phyloP scores from a whole-genome alignment of 1,140 invertebrate genomes.

The Heliconius hermathena region DNA sequence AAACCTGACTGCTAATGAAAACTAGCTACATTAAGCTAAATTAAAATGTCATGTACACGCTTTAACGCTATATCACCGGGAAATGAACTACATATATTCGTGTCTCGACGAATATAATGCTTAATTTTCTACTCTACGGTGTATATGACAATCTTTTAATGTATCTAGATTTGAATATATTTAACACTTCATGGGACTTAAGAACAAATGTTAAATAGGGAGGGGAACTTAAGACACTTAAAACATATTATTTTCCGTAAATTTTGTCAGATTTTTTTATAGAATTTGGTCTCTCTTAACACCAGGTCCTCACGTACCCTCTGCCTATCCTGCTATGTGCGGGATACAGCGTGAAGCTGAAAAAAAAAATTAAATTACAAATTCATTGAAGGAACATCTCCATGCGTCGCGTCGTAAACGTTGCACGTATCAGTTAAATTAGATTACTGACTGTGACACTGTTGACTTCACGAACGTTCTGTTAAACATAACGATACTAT shows the following conservation, averaged over 20 bases:
- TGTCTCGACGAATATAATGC: not conserved
- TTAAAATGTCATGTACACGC: not conserved
- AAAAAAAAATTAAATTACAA: not conserved
- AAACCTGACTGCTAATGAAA: not conserved
- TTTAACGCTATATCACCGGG: not conserved
- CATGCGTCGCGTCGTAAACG: not conserved
- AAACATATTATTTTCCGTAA: too few relatives aligned
- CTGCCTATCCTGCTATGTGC: too few relatives aligned
- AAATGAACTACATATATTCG: not conserved
- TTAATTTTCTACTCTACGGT: not conserved
- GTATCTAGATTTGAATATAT: too few relatives aligned
- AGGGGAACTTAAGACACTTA: too few relatives aligned
- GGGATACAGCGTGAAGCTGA: too few relatives aligned
- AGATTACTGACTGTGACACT: not conserved
- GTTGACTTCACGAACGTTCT: not conserved
- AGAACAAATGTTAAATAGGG: too few relatives aligned
- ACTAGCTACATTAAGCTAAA: constrained; percentile 3
- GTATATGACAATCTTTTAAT: not conserved
- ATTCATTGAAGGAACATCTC: not conserved
- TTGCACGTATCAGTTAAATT: not conserved
- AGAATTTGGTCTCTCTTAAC: too few relatives aligned
- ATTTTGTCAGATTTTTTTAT: too few relatives aligned
- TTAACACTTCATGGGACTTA: too few relatives aligned
- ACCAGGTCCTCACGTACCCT: too few relatives aligned
- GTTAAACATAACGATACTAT: not conserved